Conservation (phyloP, 2,113 vertebrate genomes). For the Macrotis lagotis region DNA sequence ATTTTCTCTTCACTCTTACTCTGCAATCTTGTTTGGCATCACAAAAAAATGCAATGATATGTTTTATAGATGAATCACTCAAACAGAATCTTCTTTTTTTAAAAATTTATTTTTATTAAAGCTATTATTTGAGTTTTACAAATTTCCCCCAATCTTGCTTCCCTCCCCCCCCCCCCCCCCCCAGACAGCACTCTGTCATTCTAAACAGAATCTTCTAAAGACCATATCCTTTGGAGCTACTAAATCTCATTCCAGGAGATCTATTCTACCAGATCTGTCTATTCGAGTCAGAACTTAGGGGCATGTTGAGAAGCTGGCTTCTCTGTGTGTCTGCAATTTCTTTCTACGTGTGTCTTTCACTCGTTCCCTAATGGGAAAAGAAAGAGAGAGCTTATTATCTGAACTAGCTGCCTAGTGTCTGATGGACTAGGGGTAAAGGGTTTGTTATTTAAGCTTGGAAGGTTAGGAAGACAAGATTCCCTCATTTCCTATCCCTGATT, state of each 20-base stretch:
- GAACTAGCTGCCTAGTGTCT: neutral
- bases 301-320: neutral
- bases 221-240: neutral
- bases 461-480: neutral
- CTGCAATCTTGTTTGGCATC: neutral
- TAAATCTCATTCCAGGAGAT: neutral
- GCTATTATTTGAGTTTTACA: too few relatives aligned
- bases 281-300: neutral
- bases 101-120: too few relatives aligned
- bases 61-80: neutral
- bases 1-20: neutral
- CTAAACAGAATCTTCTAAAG: too few relatives aligned
- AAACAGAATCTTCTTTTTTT: too few relatives aligned
- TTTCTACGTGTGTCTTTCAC: neutral
- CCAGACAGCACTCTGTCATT: too few relatives aligned
- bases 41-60: neutral
- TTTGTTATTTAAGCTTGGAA: neutral
- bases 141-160: too few relatives aligned
- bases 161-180: too few relatives aligned
- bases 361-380: neutral
- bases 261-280: too few relatives aligned
- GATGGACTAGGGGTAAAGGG: neutral
- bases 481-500: neutral
- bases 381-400: neutral
- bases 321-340: neutral